Percentiles rank a stretch among this genome's conserved stretches.
These are phyloP conservation scores for Tragulus kanchil DNA, from an alignment of 2,113 vertebrate species.

Conservation along the genomic window DNA sequence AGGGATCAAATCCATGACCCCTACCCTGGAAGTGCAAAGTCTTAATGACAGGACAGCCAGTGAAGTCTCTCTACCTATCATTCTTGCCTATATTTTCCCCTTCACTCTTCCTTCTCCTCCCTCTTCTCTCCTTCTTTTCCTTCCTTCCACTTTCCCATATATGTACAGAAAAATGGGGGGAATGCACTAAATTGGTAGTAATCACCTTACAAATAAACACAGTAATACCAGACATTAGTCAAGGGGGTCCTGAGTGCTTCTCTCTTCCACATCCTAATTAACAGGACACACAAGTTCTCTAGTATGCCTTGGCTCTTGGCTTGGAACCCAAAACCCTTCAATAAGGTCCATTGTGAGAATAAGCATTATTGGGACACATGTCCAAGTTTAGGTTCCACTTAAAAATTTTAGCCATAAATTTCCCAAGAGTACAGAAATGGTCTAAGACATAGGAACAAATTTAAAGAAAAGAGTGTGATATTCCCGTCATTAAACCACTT, in stretches of 20 bases:
- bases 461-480: not conserved
- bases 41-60: not conserved
- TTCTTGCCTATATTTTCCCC: not conserved
- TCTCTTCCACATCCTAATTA: not conserved
- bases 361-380: not conserved
- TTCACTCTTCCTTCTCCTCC: not conserved
- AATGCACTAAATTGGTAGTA: not conserved
- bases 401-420: not conserved
- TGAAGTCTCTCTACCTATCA: not conserved
- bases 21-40: not conserved
- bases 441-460: slow-evolving; percentile 34
- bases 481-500: not conserved
- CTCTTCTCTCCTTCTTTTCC: not conserved
- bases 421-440: not conserved
- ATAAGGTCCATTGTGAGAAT: not conserved
- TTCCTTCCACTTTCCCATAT: not conserved
- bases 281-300: not conserved
- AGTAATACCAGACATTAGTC: not conserved
- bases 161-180: not conserved
- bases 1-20: not conserved
- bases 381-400: not conserved
- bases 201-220: not conserved
- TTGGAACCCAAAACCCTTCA: not conserved
- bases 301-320: not conserved
- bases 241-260: not conserved